Evolutionary conservation across 1,140 invertebrate species (phyloP).

Genomic region (Hyphantria cunea): DNA sequence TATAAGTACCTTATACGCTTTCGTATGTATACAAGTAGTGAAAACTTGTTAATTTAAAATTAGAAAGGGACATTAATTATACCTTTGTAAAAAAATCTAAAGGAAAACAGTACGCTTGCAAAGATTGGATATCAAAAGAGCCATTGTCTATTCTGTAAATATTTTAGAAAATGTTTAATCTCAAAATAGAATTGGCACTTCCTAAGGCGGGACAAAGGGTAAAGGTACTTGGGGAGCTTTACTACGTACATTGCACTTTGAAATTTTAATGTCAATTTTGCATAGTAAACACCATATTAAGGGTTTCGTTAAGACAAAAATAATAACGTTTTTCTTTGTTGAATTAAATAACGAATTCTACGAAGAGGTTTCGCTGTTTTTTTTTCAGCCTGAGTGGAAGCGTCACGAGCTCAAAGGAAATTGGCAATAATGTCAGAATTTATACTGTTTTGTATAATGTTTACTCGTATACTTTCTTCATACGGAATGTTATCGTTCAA

Average conservation of each 20-base stretch:
- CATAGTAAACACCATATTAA: conserved; percentile 16
- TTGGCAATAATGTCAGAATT: too few species aligned
- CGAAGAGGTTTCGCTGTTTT: conserved; percentile 22
- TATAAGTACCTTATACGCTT: too few species aligned
- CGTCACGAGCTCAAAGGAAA: too few species aligned
- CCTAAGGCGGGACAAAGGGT: conserved; percentile 10
- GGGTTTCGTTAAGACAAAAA: conserved; percentile 22
- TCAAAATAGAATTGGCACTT: conserved; percentile 11
- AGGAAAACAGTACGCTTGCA: not conserved
- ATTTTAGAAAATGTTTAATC: conserved; percentile 16
- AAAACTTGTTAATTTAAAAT: too few species aligned
- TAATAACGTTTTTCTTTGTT: conserved; percentile 28
- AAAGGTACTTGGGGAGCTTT: conserved; percentile 8
- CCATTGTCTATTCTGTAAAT: conserved; percentile 7
- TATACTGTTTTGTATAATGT: too few species aligned
- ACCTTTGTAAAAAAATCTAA: too few species aligned
- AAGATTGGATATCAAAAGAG: not conserved
- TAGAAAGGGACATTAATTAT: too few species aligned
- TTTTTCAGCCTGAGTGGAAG: too few species aligned
- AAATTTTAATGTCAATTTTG: conserved; percentile 25
- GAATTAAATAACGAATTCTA: conserved; percentile 23
- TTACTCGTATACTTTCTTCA: too few species aligned
- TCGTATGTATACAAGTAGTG: too few species aligned
- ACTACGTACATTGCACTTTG: conserved; percentile 15
- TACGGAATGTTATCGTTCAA: too few species aligned